These are phyloP conservation scores for Setipinna tenuifilis DNA, from an alignment of 2,797 vertebrate species.

Conservation along the genomic window DNA sequence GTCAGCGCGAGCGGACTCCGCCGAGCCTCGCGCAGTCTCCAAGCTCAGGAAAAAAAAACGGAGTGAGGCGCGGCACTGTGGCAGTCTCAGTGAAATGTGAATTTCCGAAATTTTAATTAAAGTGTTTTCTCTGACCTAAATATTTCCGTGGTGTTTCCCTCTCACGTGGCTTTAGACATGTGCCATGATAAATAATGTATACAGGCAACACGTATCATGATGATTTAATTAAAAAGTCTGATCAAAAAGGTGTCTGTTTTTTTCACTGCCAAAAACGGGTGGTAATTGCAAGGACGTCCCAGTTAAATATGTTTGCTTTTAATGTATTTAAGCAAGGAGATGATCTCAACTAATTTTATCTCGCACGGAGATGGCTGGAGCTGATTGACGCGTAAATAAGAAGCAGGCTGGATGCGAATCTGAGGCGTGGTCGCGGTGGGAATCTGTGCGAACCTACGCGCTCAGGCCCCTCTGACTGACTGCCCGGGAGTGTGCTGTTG, in stretches of 20 bases:
- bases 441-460: background rate
- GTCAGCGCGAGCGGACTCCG: background rate
- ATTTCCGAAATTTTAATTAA: background rate
- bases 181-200: background rate
- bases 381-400: conserved; percentile 46
- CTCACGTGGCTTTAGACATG: background rate
- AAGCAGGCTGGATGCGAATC: conserved; percentile 38
- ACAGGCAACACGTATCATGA: background rate
- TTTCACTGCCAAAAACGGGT: background rate
- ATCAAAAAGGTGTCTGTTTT: background rate
- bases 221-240: background rate
- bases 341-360: background rate
- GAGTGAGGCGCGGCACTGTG: background rate
- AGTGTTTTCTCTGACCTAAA: background rate
- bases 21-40: background rate
- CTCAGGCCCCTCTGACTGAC: background rate
- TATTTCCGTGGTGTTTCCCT: background rate
- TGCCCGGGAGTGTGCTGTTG: background rate
- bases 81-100: too few relatives aligned
- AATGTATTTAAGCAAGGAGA: background rate
- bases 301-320: background rate
- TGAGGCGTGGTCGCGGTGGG: conserved; percentile 38
- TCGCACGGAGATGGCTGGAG: background rate
- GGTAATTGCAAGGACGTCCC: background rate
- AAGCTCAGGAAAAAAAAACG: background rate